A percentile compares a stretch with the other conserved stretches of the same genome.
Evolutionary conservation across 2,888 invertebrate genomes (phyloP).

Genomic region (Allolobophora icterica): DNA sequence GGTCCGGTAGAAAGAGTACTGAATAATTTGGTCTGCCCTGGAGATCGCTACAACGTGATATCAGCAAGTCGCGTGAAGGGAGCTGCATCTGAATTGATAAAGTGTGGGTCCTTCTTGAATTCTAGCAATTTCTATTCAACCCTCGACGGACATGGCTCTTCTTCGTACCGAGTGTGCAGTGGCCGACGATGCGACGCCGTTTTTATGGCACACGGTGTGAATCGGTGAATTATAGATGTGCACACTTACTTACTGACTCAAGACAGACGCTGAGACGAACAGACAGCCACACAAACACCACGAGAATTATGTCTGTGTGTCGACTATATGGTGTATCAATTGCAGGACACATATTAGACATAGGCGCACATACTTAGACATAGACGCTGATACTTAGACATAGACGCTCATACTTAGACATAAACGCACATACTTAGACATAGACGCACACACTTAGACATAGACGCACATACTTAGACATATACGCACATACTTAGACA

Average conservation of each 20-base stretch:
- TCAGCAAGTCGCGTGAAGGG: neutral
- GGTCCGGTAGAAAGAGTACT: too few species aligned
- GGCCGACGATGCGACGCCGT: neutral
- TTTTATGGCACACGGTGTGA: constrained; percentile 3
- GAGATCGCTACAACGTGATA: too few species aligned
- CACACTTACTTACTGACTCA: neutral
- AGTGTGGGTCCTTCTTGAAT: neutral
- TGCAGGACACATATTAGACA: too few species aligned
- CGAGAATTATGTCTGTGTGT: neutral
- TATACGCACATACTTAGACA: too few species aligned
- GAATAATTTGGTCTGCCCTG: too few species aligned
- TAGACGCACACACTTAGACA: neutral
- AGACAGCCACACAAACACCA: too few species aligned
- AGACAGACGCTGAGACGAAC: neutral
- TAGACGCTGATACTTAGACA: neutral
- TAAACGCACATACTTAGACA: neutral
- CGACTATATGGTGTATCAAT: too few species aligned
- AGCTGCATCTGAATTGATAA: neutral
- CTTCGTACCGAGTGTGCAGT: neutral
- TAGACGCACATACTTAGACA: neutral
- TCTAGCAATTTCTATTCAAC: neutral
- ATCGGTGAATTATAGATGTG: neutral
- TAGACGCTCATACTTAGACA: neutral
- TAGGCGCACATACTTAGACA: neutral
- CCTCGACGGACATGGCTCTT: neutral